These are phyloP conservation scores for Catajapyx aquilonaris DNA, from an alignment of 1,140 invertebrate genomes.

Conservation along the genomic window DNA sequence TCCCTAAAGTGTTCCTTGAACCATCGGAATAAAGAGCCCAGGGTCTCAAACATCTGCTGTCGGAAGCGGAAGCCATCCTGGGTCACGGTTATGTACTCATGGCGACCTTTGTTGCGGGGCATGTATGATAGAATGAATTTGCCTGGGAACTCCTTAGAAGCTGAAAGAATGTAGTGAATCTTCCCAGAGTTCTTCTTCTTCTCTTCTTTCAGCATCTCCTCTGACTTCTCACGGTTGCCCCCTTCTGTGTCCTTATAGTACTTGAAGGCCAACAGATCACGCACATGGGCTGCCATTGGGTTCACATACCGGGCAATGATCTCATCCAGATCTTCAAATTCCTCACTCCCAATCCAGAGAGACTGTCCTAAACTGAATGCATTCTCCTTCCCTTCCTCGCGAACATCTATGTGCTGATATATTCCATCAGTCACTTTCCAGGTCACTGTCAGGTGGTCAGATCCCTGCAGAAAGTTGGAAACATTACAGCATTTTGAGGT, in stretches of 20 bases:
- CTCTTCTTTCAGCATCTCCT: conserved; percentile 66
- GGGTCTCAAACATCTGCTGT: conserved; percentile 62
- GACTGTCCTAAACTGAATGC: conserved; percentile 80
- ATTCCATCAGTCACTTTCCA: conserved; percentile 94
- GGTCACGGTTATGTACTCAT: conserved; percentile 80
- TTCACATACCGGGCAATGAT: conserved; percentile 90
- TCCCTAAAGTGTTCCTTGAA: conserved; percentile 96
- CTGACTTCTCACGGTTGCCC: conserved; percentile 61
- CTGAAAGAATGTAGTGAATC: conserved; percentile 80
- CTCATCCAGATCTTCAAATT: conserved; percentile 98
- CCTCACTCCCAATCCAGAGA: conserved; percentile 64
- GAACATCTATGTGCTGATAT: conserved; percentile 87
- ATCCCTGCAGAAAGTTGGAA: conserved; percentile 31
- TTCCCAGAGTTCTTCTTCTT: conserved; percentile 65
- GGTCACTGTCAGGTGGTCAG: conserved; percentile 88
- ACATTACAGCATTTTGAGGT: background rate
- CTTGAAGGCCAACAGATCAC: conserved; percentile 79
- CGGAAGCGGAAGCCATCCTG: conserved; percentile 86
- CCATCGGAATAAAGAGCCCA: conserved; percentile 74
- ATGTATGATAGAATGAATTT: conserved; percentile 90
- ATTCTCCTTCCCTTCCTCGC: conserved; percentile 92
- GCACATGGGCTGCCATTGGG: conserved; percentile 80
- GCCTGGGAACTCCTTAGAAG: conserved; percentile 72
- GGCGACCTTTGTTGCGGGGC: conserved; percentile 55
- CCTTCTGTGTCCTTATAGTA: conserved; percentile 56